Conservation (phyloP, 1,140 invertebrate genomes). For the Mercenaria mercenaria region DNA sequence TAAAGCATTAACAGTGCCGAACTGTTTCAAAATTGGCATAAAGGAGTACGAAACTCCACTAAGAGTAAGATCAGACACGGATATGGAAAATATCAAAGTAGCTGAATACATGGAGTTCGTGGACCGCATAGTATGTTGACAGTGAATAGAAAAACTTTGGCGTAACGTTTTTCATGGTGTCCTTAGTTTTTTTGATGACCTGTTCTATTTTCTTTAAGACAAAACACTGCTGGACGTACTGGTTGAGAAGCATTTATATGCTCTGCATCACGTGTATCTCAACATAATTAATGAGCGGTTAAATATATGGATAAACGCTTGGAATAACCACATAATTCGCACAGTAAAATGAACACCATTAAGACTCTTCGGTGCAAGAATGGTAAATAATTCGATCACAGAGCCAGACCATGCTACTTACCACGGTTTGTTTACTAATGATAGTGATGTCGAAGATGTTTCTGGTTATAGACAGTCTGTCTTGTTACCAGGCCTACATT, state of each 20-base stretch:
- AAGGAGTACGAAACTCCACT: neutral
- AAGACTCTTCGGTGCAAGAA: neutral
- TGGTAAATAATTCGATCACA: neutral
- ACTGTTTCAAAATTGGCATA: neutral
- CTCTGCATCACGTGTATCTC: too few species aligned
- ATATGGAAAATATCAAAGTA: slow-evolving; percentile 11
- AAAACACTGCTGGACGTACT: neutral
- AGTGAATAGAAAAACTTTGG: slow-evolving; percentile 38
- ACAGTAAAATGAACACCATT: neutral
- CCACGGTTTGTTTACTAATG: neutral
- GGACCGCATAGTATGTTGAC: slow-evolving; percentile 7
- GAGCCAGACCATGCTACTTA: neutral
- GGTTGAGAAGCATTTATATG: neutral
- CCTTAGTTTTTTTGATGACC: slow-evolving; percentile 4
- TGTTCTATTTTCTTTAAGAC: slow-evolving; percentile 44
- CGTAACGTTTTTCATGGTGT: slow-evolving; percentile 26
- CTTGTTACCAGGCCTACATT: neutral
- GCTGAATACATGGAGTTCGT: slow-evolving; percentile 15
- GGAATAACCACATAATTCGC: slow-evolving; percentile 9
- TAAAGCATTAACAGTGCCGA: slow-evolving; percentile 12
- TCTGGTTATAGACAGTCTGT: neutral
- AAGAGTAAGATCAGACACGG: slow-evolving; percentile 33
- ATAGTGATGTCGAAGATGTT: neutral
- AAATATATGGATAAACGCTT: neutral
- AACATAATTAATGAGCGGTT: neutral